Evolutionary conservation across 2,113 vertebrate genomes (phyloP).

Genomic region (Chrysemys picta): DNA sequence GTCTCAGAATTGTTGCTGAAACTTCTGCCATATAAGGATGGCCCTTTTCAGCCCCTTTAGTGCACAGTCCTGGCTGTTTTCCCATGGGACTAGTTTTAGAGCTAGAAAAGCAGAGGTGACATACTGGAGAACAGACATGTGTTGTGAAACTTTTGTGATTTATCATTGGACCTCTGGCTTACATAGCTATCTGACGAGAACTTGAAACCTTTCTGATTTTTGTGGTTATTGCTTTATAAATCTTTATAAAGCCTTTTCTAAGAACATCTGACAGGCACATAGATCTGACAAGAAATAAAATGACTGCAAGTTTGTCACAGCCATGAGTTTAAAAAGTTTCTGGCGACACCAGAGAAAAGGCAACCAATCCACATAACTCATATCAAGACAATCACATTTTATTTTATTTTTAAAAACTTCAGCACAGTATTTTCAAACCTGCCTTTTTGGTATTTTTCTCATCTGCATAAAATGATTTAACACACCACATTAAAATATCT

Average conservation of each 20-base stretch:
- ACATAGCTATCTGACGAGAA: not conserved
- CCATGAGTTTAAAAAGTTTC: not conserved
- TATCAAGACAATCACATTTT: constrained; percentile 3
- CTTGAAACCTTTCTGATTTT: not conserved
- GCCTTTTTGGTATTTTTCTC: not conserved
- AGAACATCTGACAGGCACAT: constrained; percentile 3
- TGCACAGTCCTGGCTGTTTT: not conserved
- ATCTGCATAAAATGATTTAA: not conserved
- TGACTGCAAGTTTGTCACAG: not conserved
- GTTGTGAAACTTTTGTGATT: not conserved
- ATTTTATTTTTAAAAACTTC: not conserved
- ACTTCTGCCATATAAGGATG: not conserved
- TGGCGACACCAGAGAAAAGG: constrained; percentile 26
- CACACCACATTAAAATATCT: not conserved
- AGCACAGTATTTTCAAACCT: not conserved
- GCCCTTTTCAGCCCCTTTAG: not conserved
- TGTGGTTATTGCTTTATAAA: not conserved
- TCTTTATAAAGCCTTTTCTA: constrained; percentile 31
- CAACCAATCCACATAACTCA: not conserved
- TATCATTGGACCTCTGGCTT: not conserved
- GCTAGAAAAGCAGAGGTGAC: not conserved
- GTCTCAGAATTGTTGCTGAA: not conserved
- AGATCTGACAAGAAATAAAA: constrained; percentile 16
- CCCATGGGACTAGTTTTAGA: not conserved
- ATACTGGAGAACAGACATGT: not conserved